These are phyloP conservation scores for Cepaea hortensis DNA, from an alignment of 2,888 invertebrate genomes.

Conservation along the genomic window DNA sequence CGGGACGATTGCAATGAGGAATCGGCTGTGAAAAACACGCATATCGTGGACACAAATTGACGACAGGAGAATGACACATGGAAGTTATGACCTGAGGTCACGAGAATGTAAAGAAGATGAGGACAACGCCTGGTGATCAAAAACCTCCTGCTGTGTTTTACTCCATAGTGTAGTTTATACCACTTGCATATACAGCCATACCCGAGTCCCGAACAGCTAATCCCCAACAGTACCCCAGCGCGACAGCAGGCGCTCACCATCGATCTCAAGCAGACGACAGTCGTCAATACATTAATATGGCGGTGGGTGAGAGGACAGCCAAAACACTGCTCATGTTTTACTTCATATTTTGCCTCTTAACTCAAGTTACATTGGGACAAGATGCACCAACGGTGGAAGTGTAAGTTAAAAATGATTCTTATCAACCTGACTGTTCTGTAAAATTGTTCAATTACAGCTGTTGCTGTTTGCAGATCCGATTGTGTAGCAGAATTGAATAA, in stretches of 20 bases:
- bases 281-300: conserved; percentile 9
- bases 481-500: neutral
- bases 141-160: too few relatives aligned
- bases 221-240: neutral
- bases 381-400: neutral
- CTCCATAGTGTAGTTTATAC: too few relatives aligned
- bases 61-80: too few relatives aligned
- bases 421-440: neutral
- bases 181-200: too few relatives aligned
- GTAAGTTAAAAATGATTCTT: neutral
- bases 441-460: neutral
- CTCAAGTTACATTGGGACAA: neutral
- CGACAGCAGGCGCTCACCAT: neutral
- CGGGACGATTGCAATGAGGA: too few relatives aligned
- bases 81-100: too few relatives aligned
- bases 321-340: neutral
- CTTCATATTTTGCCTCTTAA: neutral
- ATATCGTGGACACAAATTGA: too few relatives aligned
- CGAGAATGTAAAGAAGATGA: too few relatives aligned
- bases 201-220: too few relatives aligned
- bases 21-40: too few relatives aligned
- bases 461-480: neutral
- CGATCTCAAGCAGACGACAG: neutral
- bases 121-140: too few relatives aligned
- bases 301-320: neutral